These are phyloP conservation scores for Phoronis australis DNA, from an alignment of 2,888 invertebrate genomes.

Conservation along the genomic window DNA sequence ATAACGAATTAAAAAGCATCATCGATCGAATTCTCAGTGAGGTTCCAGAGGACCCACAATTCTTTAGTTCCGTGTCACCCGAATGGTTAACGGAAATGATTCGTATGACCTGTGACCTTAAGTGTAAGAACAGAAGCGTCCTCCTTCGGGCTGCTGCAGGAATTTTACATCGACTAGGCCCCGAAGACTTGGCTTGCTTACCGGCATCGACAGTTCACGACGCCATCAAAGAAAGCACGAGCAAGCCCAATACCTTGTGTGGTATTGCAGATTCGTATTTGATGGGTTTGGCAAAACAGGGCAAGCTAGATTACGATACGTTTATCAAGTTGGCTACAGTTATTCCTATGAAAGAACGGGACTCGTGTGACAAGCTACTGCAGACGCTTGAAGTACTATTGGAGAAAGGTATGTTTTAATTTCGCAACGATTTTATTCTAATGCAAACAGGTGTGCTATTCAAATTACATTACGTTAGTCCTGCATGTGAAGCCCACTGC, in stretches of 20 bases:
- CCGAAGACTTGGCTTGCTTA: slow-evolving; percentile 38
- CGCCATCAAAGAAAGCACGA: slow-evolving; percentile 26
- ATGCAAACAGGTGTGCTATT: too few relatives aligned
- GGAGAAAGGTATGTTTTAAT: slow-evolving; percentile 31
- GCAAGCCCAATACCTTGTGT: slow-evolving; percentile 22
- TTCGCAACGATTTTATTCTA: too few relatives aligned
- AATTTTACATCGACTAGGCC: slow-evolving; percentile 28
- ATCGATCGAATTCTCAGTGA: too few relatives aligned
- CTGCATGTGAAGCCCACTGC: too few relatives aligned
- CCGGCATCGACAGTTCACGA: slow-evolving; percentile 39
- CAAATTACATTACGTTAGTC: too few relatives aligned
- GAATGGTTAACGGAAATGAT: too few relatives aligned
- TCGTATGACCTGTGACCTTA: slow-evolving; percentile 22
- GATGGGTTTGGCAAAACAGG: slow-evolving; percentile 36
- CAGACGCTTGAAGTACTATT: slow-evolving; percentile 39
- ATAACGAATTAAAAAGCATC: slow-evolving; percentile 8
- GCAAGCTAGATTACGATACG: slow-evolving; percentile 38
- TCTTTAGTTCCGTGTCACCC: too few relatives aligned
- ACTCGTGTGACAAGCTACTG: slow-evolving; percentile 38
- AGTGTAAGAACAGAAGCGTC: slow-evolving; percentile 27
- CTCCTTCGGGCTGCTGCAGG: slow-evolving; percentile 38
- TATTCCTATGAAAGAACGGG: slow-evolving; percentile 32
- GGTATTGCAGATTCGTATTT: slow-evolving; percentile 39
- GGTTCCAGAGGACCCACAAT: too few relatives aligned
- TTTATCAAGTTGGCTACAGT: slow-evolving; percentile 39